These are phyloP conservation scores for Ophiodon elongatus DNA, from an alignment of 2,113 vertebrate genomes.

Conservation along the genomic window DNA sequence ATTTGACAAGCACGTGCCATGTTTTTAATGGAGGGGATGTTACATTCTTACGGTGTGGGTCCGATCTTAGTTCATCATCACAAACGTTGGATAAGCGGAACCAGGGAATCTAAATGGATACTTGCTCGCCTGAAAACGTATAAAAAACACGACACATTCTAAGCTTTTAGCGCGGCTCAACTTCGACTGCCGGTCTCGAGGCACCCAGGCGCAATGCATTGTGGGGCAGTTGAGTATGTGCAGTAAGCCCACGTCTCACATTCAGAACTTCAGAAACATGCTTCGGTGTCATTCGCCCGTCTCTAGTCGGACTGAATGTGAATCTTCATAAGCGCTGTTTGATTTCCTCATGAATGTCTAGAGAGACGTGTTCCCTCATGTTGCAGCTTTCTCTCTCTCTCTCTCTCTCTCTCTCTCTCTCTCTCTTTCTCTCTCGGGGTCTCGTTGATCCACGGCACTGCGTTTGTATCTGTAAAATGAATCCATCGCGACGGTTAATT, in stretches of 20 bases:
- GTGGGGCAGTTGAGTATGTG: background rate
- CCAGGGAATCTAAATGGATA: background rate
- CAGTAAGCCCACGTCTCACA: background rate
- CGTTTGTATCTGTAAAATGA: conserved; percentile 9
- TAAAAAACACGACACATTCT: too few relatives aligned
- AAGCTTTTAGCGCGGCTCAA: background rate
- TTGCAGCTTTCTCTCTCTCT: background rate
- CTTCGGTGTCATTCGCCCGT: background rate
- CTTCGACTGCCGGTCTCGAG: background rate
- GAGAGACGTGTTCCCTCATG: conserved; percentile 24
- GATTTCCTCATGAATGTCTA: conserved; percentile 26
- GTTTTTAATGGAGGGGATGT: too few relatives aligned
- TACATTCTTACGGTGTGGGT: too few relatives aligned
- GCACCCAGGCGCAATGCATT: background rate
- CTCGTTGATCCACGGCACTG: background rate
- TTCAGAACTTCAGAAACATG: background rate
- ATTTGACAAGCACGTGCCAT: too few relatives aligned
- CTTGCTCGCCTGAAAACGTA: background rate
- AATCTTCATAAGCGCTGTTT: conserved; percentile 49
- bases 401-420: background rate
- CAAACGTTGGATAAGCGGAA: too few relatives aligned
- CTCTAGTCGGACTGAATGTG: conserved; percentile 33
- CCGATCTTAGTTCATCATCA: background rate
- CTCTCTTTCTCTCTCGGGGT: background rate
- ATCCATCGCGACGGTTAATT: background rate